These are phyloP conservation scores for Fringilla coelebs DNA, from an alignment of 2,797 vertebrate species.

Conservation along the genomic window DNA sequence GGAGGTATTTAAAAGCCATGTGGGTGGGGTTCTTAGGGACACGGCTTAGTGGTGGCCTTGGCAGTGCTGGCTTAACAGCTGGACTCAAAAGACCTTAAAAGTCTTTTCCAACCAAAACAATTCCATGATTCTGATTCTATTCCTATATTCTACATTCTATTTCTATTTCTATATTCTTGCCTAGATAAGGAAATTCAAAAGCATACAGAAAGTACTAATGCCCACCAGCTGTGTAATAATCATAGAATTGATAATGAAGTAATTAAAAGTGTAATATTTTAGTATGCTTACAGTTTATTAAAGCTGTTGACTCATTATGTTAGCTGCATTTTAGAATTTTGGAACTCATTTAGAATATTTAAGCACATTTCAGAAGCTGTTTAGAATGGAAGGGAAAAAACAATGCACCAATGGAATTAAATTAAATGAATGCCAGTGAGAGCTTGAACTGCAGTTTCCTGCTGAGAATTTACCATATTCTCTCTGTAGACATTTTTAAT, in stretches of 20 bases:
- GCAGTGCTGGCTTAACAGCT: not conserved
- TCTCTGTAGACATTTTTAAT: not conserved
- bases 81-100: not conserved
- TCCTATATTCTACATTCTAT: not conserved
- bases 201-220: conserved; percentile 30
- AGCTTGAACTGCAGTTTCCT: not conserved
- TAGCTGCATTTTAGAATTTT: conserved; percentile 12
- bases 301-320: conserved; percentile 10
- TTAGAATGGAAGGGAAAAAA: not conserved
- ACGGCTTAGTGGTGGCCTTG: not conserved
- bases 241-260: conserved; percentile 19
- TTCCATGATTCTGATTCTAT: not conserved
- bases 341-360: not conserved
- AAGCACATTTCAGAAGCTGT: not conserved
- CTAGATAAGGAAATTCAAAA: conserved; percentile 30
- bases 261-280: conserved; percentile 32
- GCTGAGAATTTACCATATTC: not conserved
- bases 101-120: not conserved
- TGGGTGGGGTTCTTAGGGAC: not conserved
- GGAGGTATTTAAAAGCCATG: not conserved
- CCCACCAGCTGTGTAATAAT: conserved; percentile 29
- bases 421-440: not conserved
- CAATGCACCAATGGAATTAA: not conserved
- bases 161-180: not conserved
- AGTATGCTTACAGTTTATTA: conserved; percentile 5